Evolutionary conservation across 2,113 vertebrate genomes (phyloP), one percentile per base, ranked within the genome.

Genomic region (Pelecanoides urinatrix): DNA sequence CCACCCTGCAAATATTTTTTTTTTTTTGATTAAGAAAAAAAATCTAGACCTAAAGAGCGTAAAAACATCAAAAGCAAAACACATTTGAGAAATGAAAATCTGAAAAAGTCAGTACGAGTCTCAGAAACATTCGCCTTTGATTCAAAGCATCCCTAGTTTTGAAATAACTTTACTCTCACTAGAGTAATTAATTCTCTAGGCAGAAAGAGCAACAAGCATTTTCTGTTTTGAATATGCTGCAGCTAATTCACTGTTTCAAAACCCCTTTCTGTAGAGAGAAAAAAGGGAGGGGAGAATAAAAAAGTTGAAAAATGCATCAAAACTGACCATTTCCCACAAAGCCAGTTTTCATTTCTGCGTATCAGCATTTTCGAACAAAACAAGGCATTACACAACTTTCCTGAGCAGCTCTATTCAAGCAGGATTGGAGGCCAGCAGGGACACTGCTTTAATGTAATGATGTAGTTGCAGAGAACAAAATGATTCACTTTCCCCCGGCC

Each of bases 281-380:
- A 73, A 66, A 78, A 34, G 10, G 38, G 47, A 68, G 26, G 25
- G 58, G 27, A 72, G 71, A 82, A 82, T 40, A 61, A 72, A 74
- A 78, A 88, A 83, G 38, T 72, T 72, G 49, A 78, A 93, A 93
- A 96, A 93, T 79, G 81, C 87, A 91, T 88, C 66, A 89, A 90
- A 95, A 97, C 58, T 90, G 94, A 70, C 87, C 94, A 79, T 94
- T 96, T 91, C 81, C 53, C 90, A 93, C 84, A 96, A 94, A 95
- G 87, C 49, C 81, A 88, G 84, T 93, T 94, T 93, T 95, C 58
- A 91, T 90, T 93, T 88, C 92, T 82, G 59, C 22, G 1, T 50
- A 79, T 88, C 87, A 95, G 92, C 81, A 10, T 72, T 94, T 91
- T 42, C 0, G 8, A 86, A 70, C 36, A 65, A 88, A 95, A 96